These are phyloP conservation scores for Galerucella nymphaeae DNA, from an alignment of 2,888 invertebrate genomes.

Conservation along the genomic window DNA sequence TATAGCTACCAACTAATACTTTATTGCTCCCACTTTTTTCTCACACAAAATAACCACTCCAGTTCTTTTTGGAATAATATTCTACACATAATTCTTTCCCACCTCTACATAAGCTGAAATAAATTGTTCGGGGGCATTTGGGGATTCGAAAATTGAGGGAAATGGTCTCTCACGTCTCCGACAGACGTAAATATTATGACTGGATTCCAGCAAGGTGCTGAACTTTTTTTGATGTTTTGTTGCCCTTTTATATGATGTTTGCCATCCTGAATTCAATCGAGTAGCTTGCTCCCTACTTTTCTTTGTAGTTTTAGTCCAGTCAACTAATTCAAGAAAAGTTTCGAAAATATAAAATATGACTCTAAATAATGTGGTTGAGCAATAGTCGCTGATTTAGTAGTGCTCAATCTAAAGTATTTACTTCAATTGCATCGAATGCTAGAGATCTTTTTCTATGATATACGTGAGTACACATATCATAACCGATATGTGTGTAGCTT, in stretches of 20 bases:
- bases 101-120: constrained; percentile 22
- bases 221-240: constrained; percentile 30
- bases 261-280: constrained; percentile 16
- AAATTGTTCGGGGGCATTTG: constrained; percentile 34
- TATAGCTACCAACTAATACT: too few relatives aligned
- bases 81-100: constrained; percentile 9
- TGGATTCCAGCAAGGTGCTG: constrained; percentile 39
- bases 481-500: too few relatives aligned
- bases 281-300: constrained; percentile 17
- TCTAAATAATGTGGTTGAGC: neutral
- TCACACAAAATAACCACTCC: neutral
- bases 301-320: constrained; percentile 19
- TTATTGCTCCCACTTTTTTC: neutral
- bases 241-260: constrained; percentile 24
- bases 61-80: neutral
- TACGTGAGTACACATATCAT: neutral
- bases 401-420: too few relatives aligned
- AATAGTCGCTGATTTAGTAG: neutral
- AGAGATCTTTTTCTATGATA: neutral
- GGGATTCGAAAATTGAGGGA: constrained; percentile 30
- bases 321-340: neutral
- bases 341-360: neutral
- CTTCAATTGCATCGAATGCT: too few relatives aligned
- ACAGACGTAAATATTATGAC: constrained; percentile 44
- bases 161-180: constrained; percentile 39